Evolutionary conservation across 2,888 invertebrate species (phyloP).

Genomic region (Caenorhabditis sulstoni): DNA sequence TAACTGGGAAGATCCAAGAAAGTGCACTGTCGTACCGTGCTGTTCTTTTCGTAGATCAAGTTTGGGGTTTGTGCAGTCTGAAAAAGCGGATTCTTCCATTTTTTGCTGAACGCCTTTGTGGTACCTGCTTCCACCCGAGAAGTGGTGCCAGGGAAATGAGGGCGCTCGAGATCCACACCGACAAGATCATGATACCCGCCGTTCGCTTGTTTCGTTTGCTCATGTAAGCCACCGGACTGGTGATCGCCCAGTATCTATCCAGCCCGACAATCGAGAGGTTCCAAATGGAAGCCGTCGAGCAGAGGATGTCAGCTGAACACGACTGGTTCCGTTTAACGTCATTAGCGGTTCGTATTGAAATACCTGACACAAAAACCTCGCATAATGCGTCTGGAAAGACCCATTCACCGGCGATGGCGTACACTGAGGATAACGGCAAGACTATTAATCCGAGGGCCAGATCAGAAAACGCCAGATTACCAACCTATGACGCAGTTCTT

Average conservation of each 20-base stretch:
- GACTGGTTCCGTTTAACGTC: background rate
- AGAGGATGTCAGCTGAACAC: conserved; percentile 81
- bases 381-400: conserved; percentile 82
- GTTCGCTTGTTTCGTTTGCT: conserved; percentile 80
- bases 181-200: conserved; percentile 81
- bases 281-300: conserved; percentile 83
- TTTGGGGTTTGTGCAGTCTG: conserved; percentile 65
- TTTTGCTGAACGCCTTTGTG: too few relatives aligned
- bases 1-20: conserved; percentile 81
- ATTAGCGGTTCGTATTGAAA: background rate
- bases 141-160: conserved; percentile 82
- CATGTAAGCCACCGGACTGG: conserved; percentile 82
- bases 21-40: conserved; percentile 71
- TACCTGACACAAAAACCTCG: conserved; percentile 82
- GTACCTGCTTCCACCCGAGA: conserved; percentile 82
- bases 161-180: conserved; percentile 82
- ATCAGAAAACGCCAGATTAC: conserved; percentile 82
- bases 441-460: conserved; percentile 82
- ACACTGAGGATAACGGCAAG: conserved; percentile 82
- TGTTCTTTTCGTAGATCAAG: conserved; percentile 66
- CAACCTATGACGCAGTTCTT: conserved; percentile 74
- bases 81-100: too few relatives aligned
- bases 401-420: conserved; percentile 82
- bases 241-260: conserved; percentile 81
- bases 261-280: conserved; percentile 83